Conservation (phyloP, 2,113 vertebrate genomes). For the Panthera leo region DNA sequence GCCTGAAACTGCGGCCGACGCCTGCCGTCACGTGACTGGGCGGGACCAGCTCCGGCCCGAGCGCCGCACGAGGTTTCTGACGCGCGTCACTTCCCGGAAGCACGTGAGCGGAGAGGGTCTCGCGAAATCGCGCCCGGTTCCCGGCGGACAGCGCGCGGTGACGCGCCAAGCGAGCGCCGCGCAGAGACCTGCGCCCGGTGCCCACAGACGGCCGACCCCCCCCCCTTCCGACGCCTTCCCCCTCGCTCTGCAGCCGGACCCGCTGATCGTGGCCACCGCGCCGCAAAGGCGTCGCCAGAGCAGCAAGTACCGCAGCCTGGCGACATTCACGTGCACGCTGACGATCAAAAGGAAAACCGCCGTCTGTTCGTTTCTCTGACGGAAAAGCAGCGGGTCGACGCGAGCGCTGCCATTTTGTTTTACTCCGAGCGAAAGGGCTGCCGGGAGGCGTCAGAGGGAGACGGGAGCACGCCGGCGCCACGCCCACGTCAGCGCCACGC, state of each 20-base stretch:
- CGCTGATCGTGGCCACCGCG: constrained; percentile 37
- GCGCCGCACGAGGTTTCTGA: background rate
- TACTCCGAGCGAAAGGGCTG: constrained; percentile 60
- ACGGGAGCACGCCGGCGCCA: background rate
- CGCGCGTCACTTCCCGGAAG: background rate
- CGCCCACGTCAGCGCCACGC: background rate
- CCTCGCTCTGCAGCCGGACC: background rate
- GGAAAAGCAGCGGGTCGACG: constrained; percentile 44
- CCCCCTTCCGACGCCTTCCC: background rate
- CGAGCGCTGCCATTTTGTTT: constrained; percentile 45
- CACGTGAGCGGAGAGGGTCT: background rate
- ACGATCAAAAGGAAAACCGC: background rate
- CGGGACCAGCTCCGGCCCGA: no score
- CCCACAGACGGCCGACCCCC: no score
- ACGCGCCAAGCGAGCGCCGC: rapidly evolving
- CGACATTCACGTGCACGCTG: constrained; percentile 18
- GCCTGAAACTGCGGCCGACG: rapidly evolving
- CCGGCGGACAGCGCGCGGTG: background rate
- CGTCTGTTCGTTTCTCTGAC: background rate
- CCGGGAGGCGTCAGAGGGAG: constrained; percentile 49
- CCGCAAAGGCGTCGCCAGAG: background rate
- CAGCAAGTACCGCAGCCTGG: background rate
- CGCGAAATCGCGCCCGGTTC: rapidly evolving
- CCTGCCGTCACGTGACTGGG: background rate
- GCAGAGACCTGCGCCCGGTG: background rate